Evolutionary conservation across 2,797 vertebrate species (phyloP), one percentile per base, ranked within the genome.

Genomic region (Lagorchestes hirsutus): DNA sequence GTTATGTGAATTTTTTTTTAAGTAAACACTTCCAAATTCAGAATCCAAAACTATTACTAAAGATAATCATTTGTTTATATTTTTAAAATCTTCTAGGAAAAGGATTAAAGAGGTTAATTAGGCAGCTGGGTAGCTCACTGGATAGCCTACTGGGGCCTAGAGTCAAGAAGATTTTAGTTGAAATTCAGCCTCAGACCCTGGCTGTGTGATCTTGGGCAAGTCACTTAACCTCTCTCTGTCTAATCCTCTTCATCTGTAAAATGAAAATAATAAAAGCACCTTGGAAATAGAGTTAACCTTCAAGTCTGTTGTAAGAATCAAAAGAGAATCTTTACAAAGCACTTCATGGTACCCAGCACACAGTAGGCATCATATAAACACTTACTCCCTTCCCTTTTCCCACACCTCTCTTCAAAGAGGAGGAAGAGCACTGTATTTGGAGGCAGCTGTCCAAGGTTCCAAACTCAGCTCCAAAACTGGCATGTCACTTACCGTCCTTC

Each of bases 81-180:
- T 62, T 58, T 5, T 95, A 40, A 94, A 95, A 54, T 0, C 29
- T 82, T 95, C 54, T n/a, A 56, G 27, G 92, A 93, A 27, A 91
- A 91, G 9, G 93, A 74, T 62, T 55, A 82, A 82, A 82, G 40
- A 87, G 22, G 40, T 31, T 87, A 46, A 10, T 27, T 87, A 87
- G 9, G 40, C 24, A 87, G 74, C 31, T 46, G 8, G 22, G 22
- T 87, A 40, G 40, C 40, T 87, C 22, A 82, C 8, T 50, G 6
- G 67, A 74, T 9, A 74, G 67, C 22, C 34, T 40, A 40, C 22
- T 87, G 13, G 4, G 40, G 2, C 22, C 22, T 82, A 22, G 0
- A 87, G 40, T 27, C 22, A 87, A 82, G n/a, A 46, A 82, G 22
- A 87, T 24, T 87, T 87, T 74, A 14, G 12, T 18, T 74, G n/a